Evolutionary conservation across 2,113 vertebrate genomes (phyloP).

Genomic region (Cebus imitator): DNA sequence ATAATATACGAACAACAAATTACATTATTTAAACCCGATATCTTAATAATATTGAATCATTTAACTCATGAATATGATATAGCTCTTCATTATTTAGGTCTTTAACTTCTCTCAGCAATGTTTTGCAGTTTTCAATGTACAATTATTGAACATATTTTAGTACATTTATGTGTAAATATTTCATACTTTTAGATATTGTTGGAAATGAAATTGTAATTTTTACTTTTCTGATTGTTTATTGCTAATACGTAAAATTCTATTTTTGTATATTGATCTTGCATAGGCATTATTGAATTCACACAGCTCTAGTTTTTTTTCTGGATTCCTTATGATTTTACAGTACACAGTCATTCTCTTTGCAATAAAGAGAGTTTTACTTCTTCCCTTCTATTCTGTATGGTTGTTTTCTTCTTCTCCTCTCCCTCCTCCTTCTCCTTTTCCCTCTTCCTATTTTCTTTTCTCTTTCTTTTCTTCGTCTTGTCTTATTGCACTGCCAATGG

Average conservation of each 20-base stretch:
- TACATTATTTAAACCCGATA: background rate
- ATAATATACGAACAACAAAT: background rate
- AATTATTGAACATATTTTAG: background rate
- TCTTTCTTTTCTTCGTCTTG: background rate
- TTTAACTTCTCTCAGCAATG: conserved; percentile 12
- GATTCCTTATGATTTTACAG: background rate
- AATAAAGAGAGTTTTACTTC: background rate
- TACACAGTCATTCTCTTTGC: background rate
- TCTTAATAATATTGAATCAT: background rate
- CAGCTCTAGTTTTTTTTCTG: background rate
- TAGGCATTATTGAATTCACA: background rate
- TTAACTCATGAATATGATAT: background rate
- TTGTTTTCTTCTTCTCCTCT: background rate
- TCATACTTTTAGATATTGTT: background rate
- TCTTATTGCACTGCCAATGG: background rate
- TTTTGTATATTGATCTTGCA: background rate
- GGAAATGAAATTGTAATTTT: background rate
- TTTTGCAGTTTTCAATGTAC: background rate
- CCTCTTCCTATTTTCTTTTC: background rate
- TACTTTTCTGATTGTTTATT: background rate
- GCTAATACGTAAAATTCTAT: background rate
- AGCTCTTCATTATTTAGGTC: background rate
- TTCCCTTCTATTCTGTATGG: background rate
- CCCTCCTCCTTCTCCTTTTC: too few species aligned
- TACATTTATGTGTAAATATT: background rate